Evolutionary conservation across 2,113 vertebrate species (phyloP).

Genomic region (Mormyrus iriodes): DNA sequence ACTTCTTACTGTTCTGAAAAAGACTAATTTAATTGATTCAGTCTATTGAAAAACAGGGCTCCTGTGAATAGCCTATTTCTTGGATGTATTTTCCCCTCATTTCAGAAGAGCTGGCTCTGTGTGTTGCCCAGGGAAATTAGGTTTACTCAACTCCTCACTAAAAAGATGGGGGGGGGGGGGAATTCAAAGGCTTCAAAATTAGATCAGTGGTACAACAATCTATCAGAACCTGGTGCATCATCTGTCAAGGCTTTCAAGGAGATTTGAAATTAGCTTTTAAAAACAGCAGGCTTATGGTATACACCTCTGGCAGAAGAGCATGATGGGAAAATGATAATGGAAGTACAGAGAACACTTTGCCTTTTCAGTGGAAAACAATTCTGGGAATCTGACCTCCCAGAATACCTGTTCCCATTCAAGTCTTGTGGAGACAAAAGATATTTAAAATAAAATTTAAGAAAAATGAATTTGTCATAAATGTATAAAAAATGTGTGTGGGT

Average conservation of each 20-base stretch:
- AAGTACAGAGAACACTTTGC: background rate
- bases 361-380: background rate
- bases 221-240: slow-evolving; percentile 60
- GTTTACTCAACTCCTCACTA: slow-evolving; percentile 59
- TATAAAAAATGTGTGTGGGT: background rate
- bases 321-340: background rate
- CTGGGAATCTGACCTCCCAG: background rate
- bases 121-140: slow-evolving; percentile 64
- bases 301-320: slow-evolving; percentile 44
- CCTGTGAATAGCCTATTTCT: slow-evolving; percentile 57
- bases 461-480: background rate
- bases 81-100: slow-evolving; percentile 58
- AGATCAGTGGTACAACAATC: slow-evolving; percentile 67
- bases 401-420: background rate
- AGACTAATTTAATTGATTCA: slow-evolving; percentile 93
- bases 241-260: slow-evolving; percentile 44
- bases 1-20: slow-evolving; percentile 88
- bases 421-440: background rate
- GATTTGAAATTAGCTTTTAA: slow-evolving; percentile 63
- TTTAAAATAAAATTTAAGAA: background rate
- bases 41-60: slow-evolving; percentile 68
- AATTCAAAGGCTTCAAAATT: slow-evolving; percentile 69
- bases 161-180: slow-evolving; percentile 48
- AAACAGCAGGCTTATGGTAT: slow-evolving; percentile 60
- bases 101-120: slow-evolving; percentile 50